phyloP scores from a whole-genome alignment of 2,113 vertebrate genomes.

The Sus scrofa region T2T-Sscrofa CM000829.6:13904001-13904500 shows the following conservation, averaged over 20 bases:
- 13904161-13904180: neutral
- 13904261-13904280: neutral
- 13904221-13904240: neutral
- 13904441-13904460: too few species aligned
- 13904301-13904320: neutral
- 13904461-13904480: too few species aligned
- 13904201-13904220: neutral
- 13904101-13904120: neutral
- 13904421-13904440: too few species aligned
- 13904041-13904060: neutral
- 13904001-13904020: neutral
- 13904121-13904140: neutral
- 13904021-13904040: neutral
- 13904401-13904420: too few species aligned
- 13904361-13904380: too few species aligned
- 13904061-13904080: neutral
- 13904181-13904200: neutral
- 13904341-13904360: too few species aligned
- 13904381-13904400: too few species aligned
- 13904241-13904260: neutral
- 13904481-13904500: too few species aligned
- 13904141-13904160: neutral
- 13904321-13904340: neutral
- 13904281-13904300: neutral
- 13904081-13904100: neutral